A percentile compares a stretch with the other conserved stretches of the same genome.
Evolutionary conservation across 2,113 vertebrate species (phyloP).

Genomic region (Xenus cinereus): DNA sequence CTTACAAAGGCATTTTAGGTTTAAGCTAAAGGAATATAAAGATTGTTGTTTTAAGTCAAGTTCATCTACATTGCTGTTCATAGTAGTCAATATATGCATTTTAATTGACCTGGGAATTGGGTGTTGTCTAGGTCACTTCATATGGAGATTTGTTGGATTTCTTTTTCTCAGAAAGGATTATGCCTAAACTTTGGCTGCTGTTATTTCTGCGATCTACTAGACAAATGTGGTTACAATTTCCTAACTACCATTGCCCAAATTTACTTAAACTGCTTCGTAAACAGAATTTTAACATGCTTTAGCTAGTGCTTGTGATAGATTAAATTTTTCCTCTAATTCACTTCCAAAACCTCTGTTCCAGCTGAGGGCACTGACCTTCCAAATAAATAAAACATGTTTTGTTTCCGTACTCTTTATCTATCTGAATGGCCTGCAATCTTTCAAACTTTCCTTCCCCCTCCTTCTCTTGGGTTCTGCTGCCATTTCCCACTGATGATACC

Average conservation of each 20-base stretch:
- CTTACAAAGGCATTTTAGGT: neutral
- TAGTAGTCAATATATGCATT: neutral
- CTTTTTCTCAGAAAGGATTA: neutral
- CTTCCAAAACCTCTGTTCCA: slow-evolving; percentile 22
- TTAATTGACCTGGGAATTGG: neutral
- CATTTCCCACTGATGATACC: neutral
- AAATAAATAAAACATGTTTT: slow-evolving; percentile 52
- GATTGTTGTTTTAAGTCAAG: neutral
- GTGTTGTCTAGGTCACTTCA: neutral
- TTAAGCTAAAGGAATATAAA: slow-evolving; percentile 7
- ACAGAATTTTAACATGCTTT: slow-evolving; percentile 24
- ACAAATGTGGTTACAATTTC: slow-evolving; percentile 43
- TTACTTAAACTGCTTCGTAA: slow-evolving; percentile 38
- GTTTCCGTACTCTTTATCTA: neutral
- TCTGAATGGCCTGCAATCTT: slow-evolving; percentile 4
- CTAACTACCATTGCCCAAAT: slow-evolving; percentile 13
- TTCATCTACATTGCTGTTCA: neutral
- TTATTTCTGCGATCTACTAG: neutral
- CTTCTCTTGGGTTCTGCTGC: neutral
- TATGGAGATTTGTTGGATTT: neutral
- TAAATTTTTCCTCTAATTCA: slow-evolving; percentile 9
- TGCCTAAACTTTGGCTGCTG: neutral
- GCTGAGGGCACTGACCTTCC: slow-evolving; percentile 27
- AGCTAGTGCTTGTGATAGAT: neutral
- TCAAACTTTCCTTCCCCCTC: slow-evolving; percentile 1